Evolutionary conservation across 2,797 vertebrate genomes (phyloP), one percentile per base, ranked within the genome.

Genomic region (Kryptopterus vitreolus): DNA sequence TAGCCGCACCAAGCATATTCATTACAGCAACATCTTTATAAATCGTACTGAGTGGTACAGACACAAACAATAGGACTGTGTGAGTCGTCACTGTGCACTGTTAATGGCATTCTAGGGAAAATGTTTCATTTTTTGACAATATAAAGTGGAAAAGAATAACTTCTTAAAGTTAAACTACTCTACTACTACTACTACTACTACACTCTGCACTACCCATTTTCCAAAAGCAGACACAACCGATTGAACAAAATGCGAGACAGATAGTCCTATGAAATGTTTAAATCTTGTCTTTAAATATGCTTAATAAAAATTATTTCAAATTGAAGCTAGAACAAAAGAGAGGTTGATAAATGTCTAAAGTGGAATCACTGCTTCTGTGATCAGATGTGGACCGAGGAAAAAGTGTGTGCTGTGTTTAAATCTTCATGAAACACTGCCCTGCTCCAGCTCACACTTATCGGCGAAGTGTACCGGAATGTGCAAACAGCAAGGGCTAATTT

Each of bases 401-500:
- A 12, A 75, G 29, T 4, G 3, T 4, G 3, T 7, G 24, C 20
- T 58, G 35, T 68, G 73, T 53, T 43, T 69, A 76, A 76, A 81
- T 76, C 73, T 20, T 63, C 35, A 55, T 68, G 22, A 70, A 35
- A 61, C 46, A 31, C 13, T 31, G 58, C 48, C 58, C 15, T 48
- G 26, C 35, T 20, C 48, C 13, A 76, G 3, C 38, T 77, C 33
- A 63, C 66, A 77, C 46, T 57, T n/a, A 63, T 35, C 10, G 1
- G 66, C 43, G 43, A 81, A 62, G n/a, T 53, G 55, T 63, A 52
- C 46, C 2, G 16, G 43, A n/a, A 53, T 20, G 22, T 48, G 43
- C 18, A 26, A 31, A 55, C 22, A 61, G 57, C 31, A 9, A 38
- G 58, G 22, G 75, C 18, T 62, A 72, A 81, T 81, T 77, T 77